These are phyloP conservation scores for Hippopotamyrus pictus DNA, from an alignment of 2,797 vertebrate species.

Conservation along the genomic window DNA sequence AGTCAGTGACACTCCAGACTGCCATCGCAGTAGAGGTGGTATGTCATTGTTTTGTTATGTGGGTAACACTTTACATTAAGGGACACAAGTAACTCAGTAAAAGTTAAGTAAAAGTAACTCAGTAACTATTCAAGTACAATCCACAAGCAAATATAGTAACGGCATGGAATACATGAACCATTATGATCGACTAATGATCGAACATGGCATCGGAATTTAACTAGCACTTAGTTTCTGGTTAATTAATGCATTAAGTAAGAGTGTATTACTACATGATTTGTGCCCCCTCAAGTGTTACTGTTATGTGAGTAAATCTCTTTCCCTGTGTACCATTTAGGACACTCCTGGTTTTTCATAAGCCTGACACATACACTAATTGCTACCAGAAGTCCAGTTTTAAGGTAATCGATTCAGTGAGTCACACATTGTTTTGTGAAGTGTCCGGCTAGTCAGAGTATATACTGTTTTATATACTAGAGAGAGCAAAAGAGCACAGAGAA, in stretches of 20 bases:
- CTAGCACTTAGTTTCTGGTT: background rate
- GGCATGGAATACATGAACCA: background rate
- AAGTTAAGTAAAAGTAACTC: background rate
- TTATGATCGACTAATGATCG: background rate
- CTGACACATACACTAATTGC: constrained; percentile 63
- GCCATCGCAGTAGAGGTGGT: background rate
- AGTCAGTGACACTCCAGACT: background rate
- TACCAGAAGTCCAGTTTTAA: constrained; percentile 71
- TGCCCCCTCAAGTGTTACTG: background rate
- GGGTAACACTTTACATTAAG: background rate
- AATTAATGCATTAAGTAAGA: background rate
- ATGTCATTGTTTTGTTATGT: background rate
- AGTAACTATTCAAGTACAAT: background rate
- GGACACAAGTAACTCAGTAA: background rate
- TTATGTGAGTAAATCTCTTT: background rate
- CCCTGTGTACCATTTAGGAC: constrained; percentile 53
- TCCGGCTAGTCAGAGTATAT: background rate
- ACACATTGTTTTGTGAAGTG: background rate
- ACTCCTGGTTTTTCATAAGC: constrained; percentile 80
- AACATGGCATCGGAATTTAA: background rate
- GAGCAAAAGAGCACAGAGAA: background rate
- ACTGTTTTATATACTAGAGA: background rate
- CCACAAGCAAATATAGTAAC: background rate
- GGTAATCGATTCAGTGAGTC: constrained; percentile 54
- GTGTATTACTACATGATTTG: background rate